Conservation (phyloP, 2,797 vertebrate species). For the Sebastes miniatus region DNA sequence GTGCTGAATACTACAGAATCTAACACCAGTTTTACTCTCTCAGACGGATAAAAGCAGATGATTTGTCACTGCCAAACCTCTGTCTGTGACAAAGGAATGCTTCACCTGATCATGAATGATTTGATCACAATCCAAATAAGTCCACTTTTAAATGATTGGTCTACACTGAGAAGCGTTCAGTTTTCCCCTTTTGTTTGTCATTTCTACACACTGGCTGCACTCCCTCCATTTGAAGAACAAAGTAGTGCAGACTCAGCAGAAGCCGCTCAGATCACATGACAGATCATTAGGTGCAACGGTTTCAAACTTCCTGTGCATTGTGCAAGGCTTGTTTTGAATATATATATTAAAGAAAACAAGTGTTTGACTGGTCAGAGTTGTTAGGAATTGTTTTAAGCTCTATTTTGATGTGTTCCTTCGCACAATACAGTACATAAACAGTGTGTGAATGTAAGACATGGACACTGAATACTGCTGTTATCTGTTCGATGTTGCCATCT, state of each 20-base stretch:
- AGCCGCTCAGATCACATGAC: constrained; percentile 65
- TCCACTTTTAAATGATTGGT: not conserved
- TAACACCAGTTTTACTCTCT: not conserved
- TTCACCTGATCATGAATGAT: not conserved
- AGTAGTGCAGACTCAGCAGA: constrained; percentile 68
- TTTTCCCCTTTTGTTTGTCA: not conserved
- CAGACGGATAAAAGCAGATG: not conserved
- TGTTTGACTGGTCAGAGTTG: not conserved
- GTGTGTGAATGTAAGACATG: not conserved
- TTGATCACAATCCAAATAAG: not conserved
- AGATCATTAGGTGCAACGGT: constrained; percentile 46
- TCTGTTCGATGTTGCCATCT: constrained; percentile 56
- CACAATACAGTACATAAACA: not conserved
- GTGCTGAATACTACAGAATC: constrained; percentile 20
- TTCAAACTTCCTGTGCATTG: constrained; percentile 59
- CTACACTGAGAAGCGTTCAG: not conserved
- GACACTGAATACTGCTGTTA: not conserved
- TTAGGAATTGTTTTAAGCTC: too few species aligned
- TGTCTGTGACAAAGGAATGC: not conserved
- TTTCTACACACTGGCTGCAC: constrained; percentile 20
- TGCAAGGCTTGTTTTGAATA: constrained; percentile 28
- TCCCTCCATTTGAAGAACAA: constrained; percentile 52
- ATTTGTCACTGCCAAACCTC: not conserved
- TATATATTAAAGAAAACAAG: not conserved
- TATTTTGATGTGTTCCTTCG: not conserved